Evolutionary conservation across 2,888 invertebrate species (phyloP), one percentile per base, ranked within the genome.

Genomic region (Microdon myrmicae): DNA sequence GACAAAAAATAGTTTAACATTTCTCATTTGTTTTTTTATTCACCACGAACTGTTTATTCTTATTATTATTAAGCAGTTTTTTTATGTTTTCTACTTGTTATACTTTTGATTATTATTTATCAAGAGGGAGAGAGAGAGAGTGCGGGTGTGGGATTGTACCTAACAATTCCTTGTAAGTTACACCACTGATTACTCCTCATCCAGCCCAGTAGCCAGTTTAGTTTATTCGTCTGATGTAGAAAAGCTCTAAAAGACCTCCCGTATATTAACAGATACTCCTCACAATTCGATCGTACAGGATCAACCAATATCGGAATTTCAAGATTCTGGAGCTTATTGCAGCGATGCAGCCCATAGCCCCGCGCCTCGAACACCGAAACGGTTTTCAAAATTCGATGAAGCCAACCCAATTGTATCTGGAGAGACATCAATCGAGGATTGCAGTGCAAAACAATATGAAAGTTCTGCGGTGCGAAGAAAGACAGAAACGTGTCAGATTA

Each of bases 281-380:
- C 84, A 85, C 74, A 88, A 88, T 71, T 88, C 88, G 1, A 87
- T 87, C 55, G 83, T 86, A 56, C 85, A 86, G 59, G 73, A 86
- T 5, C 68, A 56, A 37, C 72, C 76, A 1, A 58, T 75, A 10
- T 74, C 74, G 9, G 76, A 79, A 31, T 78, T 77, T 53, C 71
- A 77, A 2, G 76, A 78, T 10, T 77, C 78, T 67, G 77, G 77
- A 1, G 72, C 75, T 32, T 78, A 77, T 49, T 78, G 78, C 45
- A 78, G 78, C 51, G 78, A 78, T 67, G 77, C 77, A 32, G 78
- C 79, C 1, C 77, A 78, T 20, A 71, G 75, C 6, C 79, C 77
- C 10, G 70, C 76, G 69, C 75, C 78, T 2, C 74, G 78, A 12
- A 75, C 78, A 29, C 79, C 78, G 2, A 79, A 83, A 71, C 75